A percentile compares a stretch with the other conserved stretches of the same genome.
Conservation (phyloP, 1,140 invertebrate species). For the Drosophila trapezifrons region DNA sequence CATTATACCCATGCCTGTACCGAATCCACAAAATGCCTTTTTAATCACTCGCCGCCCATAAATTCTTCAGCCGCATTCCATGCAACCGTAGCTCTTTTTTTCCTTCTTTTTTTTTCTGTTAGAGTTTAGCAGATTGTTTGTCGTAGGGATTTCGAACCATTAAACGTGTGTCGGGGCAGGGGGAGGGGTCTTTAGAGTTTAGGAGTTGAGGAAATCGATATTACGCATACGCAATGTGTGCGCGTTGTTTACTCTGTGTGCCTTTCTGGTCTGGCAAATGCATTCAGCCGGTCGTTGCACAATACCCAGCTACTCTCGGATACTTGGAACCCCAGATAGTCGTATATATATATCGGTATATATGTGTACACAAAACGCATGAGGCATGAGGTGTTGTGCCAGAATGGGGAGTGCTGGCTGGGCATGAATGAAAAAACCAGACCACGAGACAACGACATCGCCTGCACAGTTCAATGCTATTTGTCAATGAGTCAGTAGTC, state of each 20-base stretch:
- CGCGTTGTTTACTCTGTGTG: constrained; percentile 11
- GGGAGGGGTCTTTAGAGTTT: constrained; percentile 17
- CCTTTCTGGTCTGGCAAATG: constrained; percentile 43
- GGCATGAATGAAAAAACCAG: constrained; percentile 51
- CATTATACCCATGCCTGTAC: constrained; percentile 6
- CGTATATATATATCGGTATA: constrained; percentile 6
- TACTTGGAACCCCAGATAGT: constrained; percentile 11
- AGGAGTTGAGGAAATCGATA: constrained; percentile 33
- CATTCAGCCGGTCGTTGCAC: constrained; percentile 60
- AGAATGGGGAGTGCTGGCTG: constrained; percentile 26
- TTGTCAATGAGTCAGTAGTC: constrained; percentile 72
- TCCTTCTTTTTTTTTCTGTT: too few relatives aligned
- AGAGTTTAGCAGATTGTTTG: constrained; percentile 36
- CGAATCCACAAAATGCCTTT: constrained; percentile 14
- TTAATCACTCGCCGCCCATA: constrained; percentile 35
- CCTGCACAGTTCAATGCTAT: constrained; percentile 74
- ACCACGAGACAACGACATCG: constrained; percentile 50
- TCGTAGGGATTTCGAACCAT: constrained; percentile 21
- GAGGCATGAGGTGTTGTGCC: constrained; percentile 38
- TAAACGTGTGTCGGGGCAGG: background rate
- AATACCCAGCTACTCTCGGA: constrained; percentile 28
- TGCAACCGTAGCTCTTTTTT: constrained; percentile 14
- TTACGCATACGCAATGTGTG: constrained; percentile 48
- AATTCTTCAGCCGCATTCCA: constrained; percentile 34
- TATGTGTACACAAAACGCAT: constrained; percentile 23